Percentiles rank a stretch among this genome's conserved stretches.
Evolutionary conservation across 2,888 invertebrate genomes (phyloP).

Genomic region (Parochlus steinenii): DNA sequence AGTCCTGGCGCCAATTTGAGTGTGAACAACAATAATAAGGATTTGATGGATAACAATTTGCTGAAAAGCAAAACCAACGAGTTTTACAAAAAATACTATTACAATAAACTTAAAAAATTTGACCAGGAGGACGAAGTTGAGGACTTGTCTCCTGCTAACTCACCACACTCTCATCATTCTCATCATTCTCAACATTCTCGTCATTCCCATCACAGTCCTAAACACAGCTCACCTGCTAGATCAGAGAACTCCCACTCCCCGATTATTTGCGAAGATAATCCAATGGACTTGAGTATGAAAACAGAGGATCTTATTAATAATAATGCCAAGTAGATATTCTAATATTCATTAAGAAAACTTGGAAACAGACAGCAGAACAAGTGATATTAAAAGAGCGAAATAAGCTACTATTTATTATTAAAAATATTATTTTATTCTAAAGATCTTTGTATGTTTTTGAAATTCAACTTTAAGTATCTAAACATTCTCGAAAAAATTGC

Average conservation of each 20-base stretch:
- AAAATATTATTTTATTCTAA: too few relatives aligned
- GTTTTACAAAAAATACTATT: slow-evolving; percentile 11
- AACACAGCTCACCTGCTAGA: too few relatives aligned
- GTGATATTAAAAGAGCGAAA: too few relatives aligned
- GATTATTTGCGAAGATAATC: slow-evolving; percentile 45
- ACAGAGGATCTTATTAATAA: slow-evolving; percentile 23
- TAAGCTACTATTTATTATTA: too few relatives aligned
- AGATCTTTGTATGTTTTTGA: too few relatives aligned
- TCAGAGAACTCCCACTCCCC: slow-evolving; percentile 17
- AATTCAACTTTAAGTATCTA: too few relatives aligned
- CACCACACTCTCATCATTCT: slow-evolving; percentile 27
- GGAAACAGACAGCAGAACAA: too few relatives aligned
- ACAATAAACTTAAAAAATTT: slow-evolving; percentile 11
- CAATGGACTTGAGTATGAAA: slow-evolving; percentile 67
- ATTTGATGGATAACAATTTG: slow-evolving; percentile 9
- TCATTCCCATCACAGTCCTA: too few relatives aligned
- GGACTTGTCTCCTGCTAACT: slow-evolving; percentile 35
- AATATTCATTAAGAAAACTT: too few relatives aligned
- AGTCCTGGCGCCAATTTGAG: slow-evolving; percentile 10
- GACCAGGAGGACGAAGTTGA: slow-evolving; percentile 27
- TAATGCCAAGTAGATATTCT: slow-evolving; percentile 12
- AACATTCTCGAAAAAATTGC: too few relatives aligned
- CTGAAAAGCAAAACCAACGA: slow-evolving; percentile 6
- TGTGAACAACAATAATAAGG: slow-evolving; percentile 10
- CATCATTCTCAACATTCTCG: too few relatives aligned